Conservation (phyloP, 2,113 vertebrate genomes). For the Gnathonemus echidnorhynchus region DNA sequence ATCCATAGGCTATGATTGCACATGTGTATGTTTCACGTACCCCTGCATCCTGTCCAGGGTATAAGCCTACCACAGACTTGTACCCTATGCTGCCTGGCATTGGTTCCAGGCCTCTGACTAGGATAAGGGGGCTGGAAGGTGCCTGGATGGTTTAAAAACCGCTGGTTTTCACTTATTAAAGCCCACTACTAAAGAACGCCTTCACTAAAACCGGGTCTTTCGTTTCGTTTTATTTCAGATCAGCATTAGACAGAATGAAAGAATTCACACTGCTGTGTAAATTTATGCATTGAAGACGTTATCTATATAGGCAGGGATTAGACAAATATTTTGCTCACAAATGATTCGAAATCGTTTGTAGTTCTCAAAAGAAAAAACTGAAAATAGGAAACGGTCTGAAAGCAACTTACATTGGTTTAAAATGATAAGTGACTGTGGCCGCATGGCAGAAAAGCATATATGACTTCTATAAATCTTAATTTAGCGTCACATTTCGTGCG, state of each 20-base stretch:
- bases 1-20: not conserved
- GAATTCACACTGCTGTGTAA: not conserved
- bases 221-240: not conserved
- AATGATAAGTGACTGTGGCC: not conserved
- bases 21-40: not conserved
- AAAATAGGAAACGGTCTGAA: not conserved
- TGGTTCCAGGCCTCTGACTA: not conserved
- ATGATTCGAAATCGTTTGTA: not conserved
- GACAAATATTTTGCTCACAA: not conserved
- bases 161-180: not conserved
- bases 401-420: not conserved
- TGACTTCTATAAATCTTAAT: not conserved
- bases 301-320: not conserved
- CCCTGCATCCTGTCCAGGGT: not conserved
- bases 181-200: not conserved
- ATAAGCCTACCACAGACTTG: not conserved
- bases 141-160: not conserved
- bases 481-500: not conserved
- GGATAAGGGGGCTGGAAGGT: not conserved
- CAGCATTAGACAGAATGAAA: not conserved
- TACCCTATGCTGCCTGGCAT: not conserved
- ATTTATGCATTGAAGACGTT: not conserved
- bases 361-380: not conserved
- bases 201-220: not conserved
- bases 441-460: not conserved